Base-by-base conservation (phyloP, 2,888 invertebrate genomes). In the Beris chalybata region DNA sequence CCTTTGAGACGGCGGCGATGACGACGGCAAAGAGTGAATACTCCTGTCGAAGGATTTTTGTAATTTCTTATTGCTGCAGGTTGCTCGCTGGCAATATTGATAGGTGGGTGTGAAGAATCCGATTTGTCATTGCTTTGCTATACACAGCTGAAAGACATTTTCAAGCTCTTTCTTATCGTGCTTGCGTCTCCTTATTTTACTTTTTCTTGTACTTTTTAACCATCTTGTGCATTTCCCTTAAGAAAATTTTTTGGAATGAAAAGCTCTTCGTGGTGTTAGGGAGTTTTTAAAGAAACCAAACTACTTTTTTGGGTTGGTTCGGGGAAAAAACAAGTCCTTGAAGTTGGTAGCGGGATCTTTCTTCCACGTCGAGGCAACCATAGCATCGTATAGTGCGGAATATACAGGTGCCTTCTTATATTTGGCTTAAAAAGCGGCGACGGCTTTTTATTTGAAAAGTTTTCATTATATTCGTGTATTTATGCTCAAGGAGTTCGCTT, bases 381-480 rank as follows among this genome's bases (percentile, higher is more conserved):
- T 12, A 43, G 56, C 43, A 56, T 12, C 4, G 22, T 4, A 5
- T 7, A 56, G 13, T 38, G 43, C 45, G n/a, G 29, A 58, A 45
- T 44, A 44, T 56, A 44, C 45, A 58, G 45, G 47, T 44, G 45
- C 58, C 9, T 56, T 56, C 38, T 43, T 13, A 22, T 45, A 30
- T 45, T 58, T 30, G 47, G 22, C 44, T 11, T 29, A 56, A 31
- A 56, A 31, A 13, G 12, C 43, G 44, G n/a, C 56, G 32, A 56
- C 7, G 44, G 12, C 11, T 30, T 58, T 58, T 58, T 47, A 47
- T 58, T 30, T 29, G 31, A 58, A 58, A 58, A 58, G 29, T 47
- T 58, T 47, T 47, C 47, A 47, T 58, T 32, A 58, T 58, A 38
- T 58, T 47, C 22, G 47, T 58, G 47, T 22, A 47, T 58, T 58